Conservation (phyloP, 2,888 invertebrate species). For the Sussaba pulchella region DNA sequence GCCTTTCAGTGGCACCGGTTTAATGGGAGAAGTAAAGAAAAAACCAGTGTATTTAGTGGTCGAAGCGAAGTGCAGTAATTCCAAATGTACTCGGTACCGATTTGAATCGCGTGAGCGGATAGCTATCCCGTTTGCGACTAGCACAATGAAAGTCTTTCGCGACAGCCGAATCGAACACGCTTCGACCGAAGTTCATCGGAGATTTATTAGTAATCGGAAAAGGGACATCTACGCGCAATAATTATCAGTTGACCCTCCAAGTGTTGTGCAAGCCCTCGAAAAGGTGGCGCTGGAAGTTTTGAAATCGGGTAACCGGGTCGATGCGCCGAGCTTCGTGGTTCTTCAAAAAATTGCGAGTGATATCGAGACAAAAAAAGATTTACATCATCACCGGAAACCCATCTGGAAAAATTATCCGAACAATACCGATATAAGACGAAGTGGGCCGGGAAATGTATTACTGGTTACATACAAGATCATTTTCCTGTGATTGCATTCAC, state of each 20-base stretch:
- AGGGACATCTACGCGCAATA: neutral
- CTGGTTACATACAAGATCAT: constrained; percentile 7
- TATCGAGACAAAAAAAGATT: constrained; percentile 15
- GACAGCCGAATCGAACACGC: constrained; percentile 26
- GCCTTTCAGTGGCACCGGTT: constrained; percentile 3
- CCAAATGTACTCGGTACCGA: constrained; percentile 4
- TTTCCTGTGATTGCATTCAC: constrained; percentile 28
- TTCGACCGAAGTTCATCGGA: constrained; percentile 25
- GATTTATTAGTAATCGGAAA: constrained; percentile 15
- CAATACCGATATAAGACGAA: neutral
- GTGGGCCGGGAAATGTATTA: constrained; percentile 15
- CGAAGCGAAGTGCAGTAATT: constrained; percentile 22
- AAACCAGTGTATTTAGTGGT: constrained; percentile 10
- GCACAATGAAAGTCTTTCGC: constrained; percentile 7
- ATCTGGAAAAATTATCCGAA: constrained; percentile 1
- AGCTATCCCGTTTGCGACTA: constrained; percentile 12
- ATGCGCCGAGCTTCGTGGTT: constrained; percentile 13
- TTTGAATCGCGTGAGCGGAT: constrained; percentile 13
- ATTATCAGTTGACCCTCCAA: constrained; percentile 5
- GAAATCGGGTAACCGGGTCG: constrained; percentile 31
- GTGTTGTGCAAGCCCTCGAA: constrained; percentile 10
- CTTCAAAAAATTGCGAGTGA: constrained; percentile 34
- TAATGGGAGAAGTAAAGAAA: neutral
- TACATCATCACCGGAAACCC: neutral
- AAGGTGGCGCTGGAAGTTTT: constrained; percentile 7